Conservation (phyloP, 2,888 invertebrate genomes). For the Leptinotarsa juncta region DNA sequence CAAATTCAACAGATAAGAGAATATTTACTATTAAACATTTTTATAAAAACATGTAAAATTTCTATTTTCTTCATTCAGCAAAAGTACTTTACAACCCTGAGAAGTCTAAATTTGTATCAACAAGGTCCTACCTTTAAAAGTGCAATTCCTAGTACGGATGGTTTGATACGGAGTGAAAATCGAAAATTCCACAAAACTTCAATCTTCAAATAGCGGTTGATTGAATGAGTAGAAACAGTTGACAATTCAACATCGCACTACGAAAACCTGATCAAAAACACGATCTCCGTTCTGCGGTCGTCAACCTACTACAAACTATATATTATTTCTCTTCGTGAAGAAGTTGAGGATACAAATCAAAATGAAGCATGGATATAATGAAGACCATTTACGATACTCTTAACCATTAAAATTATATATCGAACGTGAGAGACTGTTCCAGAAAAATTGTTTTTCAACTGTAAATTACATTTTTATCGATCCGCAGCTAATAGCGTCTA, state of each 20-base stretch:
- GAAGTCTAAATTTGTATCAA: no score
- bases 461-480: conserved; percentile 27
- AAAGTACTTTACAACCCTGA: no score
- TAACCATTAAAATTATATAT: conserved; percentile 37
- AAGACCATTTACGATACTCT: conserved; percentile 38
- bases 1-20: no score
- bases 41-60: no score
- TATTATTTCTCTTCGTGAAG: conserved; percentile 19
- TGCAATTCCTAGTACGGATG: no score
- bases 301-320: conserved; percentile 23
- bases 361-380: conserved; percentile 30
- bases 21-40: no score
- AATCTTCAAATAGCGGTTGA: no score
- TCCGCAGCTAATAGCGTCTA: not conserved
- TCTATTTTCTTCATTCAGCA: no score
- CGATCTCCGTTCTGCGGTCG: conserved; percentile 3
- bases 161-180: no score
- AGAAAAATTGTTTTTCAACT: conserved; percentile 16
- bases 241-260: not conserved
- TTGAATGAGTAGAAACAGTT: no score
- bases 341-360: conserved; percentile 26
- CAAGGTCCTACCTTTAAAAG: no score
- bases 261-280: conserved; percentile 13
- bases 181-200: no score
- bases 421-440: conserved; percentile 37